Evolutionary conservation across 1,140 invertebrate species (phyloP).

Genomic region (Coptotermes formosanus): DNA sequence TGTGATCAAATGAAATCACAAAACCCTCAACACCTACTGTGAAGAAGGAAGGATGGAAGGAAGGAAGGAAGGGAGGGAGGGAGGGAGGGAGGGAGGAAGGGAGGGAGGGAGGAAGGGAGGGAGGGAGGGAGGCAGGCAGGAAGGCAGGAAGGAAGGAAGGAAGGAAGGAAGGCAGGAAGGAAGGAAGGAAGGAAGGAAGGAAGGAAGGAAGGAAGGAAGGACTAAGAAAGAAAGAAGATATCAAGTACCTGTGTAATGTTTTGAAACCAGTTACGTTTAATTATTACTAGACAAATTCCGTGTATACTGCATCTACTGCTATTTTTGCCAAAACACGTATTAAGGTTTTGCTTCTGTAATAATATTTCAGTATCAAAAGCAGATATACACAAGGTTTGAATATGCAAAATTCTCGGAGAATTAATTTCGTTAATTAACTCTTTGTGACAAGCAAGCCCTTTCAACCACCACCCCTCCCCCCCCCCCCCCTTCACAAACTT

Average conservation of each 20-base stretch:
- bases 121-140: too few species aligned
- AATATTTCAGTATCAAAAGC: not conserved
- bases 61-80: too few species aligned
- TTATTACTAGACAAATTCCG: not conserved
- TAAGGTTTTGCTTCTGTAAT: constrained; percentile 1
- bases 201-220: too few species aligned
- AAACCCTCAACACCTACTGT: too few species aligned
- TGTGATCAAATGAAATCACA: too few species aligned
- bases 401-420: not conserved
- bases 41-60: too few species aligned
- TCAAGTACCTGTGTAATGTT: not conserved
- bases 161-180: too few species aligned
- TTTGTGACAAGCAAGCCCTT: not conserved
- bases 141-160: too few species aligned
- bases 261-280: not conserved
- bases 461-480: not conserved
- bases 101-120: too few species aligned
- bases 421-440: constrained; percentile 18
- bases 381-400: not conserved
- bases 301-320: not conserved
- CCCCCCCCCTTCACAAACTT: not conserved
- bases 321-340: not conserved
- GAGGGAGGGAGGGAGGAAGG: too few species aligned
- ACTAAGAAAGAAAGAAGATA: too few species aligned
- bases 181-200: too few species aligned